phyloP scores from a whole-genome alignment of 2,888 invertebrate genomes.

The Glyphotaelius pellucidus region DNA sequence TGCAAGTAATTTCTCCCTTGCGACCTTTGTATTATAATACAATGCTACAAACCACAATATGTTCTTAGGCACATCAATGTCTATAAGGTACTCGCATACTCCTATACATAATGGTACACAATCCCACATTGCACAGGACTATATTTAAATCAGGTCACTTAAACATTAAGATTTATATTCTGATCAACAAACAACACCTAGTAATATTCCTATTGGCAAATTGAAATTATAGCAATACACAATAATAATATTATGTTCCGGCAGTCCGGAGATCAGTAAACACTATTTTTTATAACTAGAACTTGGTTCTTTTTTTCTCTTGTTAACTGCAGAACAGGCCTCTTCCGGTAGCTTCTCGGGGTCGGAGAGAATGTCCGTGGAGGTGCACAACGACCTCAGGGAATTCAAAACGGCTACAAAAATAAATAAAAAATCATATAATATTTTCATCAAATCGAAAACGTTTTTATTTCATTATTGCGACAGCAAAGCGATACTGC shows the following conservation, averaged over 20 bases:
- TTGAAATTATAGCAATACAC: constrained; percentile 34
- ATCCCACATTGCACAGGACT: constrained; percentile 31
- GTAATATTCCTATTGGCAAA: constrained; percentile 42
- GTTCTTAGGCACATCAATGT: constrained; percentile 33
- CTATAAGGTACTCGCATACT: constrained; percentile 28
- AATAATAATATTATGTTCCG: constrained; percentile 12
- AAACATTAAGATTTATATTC: constrained; percentile 53
- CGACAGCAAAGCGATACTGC: no score
- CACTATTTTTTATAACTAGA: constrained; percentile 54
- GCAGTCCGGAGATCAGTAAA: constrained; percentile 29
- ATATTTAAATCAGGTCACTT: constrained; percentile 58
- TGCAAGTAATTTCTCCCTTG: neutral
- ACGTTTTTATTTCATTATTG: neutral
- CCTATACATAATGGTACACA: constrained; percentile 39
- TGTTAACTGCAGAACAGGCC: constrained; percentile 85
- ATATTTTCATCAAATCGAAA: constrained; percentile 19
- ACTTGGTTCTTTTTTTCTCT: constrained; percentile 64
- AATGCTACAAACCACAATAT: neutral
- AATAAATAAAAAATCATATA: constrained; percentile 60
- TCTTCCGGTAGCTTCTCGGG: constrained; percentile 94
- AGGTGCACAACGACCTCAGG: constrained; percentile 91
- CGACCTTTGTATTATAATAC: neutral
- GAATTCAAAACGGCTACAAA: constrained; percentile 93
- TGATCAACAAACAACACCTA: constrained; percentile 33
- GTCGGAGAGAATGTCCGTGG: constrained; percentile 94